Evolutionary conservation across 2,113 vertebrate species (phyloP).

Genomic region (Tympanuchus pallidicinctus): DNA sequence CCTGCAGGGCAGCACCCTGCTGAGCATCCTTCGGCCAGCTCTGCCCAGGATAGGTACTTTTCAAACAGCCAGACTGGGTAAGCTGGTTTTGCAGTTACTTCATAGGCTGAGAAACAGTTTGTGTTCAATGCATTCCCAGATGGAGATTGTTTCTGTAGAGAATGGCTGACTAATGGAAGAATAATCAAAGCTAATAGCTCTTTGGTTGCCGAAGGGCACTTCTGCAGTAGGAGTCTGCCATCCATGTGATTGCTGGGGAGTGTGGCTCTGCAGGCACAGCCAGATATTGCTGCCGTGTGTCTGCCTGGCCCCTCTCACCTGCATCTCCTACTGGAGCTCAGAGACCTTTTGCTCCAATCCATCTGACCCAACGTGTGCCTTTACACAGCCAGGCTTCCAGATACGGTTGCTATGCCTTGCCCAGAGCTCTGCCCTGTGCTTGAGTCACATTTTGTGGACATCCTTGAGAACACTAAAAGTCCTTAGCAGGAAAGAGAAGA

Average conservation of each 20-base stretch:
- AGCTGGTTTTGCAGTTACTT: neutral
- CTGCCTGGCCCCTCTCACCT: neutral
- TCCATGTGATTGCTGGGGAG: neutral
- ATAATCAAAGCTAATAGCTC: neutral
- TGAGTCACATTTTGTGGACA: neutral
- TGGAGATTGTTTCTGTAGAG: neutral
- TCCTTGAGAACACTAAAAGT: neutral
- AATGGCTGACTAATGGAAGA: neutral
- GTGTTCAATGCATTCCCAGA: neutral
- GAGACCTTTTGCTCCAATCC: neutral
- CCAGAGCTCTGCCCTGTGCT: neutral
- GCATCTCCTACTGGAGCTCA: neutral
- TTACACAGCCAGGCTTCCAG: neutral
- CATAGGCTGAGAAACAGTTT: neutral
- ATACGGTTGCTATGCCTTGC: fast-evolving
- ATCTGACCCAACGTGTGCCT: neutral
- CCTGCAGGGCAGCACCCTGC: neutral
- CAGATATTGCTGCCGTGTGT: neutral
- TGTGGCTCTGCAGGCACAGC: neutral
- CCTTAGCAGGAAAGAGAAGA: neutral
- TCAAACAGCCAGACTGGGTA: neutral
- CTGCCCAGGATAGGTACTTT: neutral
- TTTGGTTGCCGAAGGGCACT: neutral
- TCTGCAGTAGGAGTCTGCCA: neutral
- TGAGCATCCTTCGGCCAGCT: neutral